Evolutionary conservation across 2,888 invertebrate species (phyloP).

Genomic region (Drosophila yooni): DNA sequence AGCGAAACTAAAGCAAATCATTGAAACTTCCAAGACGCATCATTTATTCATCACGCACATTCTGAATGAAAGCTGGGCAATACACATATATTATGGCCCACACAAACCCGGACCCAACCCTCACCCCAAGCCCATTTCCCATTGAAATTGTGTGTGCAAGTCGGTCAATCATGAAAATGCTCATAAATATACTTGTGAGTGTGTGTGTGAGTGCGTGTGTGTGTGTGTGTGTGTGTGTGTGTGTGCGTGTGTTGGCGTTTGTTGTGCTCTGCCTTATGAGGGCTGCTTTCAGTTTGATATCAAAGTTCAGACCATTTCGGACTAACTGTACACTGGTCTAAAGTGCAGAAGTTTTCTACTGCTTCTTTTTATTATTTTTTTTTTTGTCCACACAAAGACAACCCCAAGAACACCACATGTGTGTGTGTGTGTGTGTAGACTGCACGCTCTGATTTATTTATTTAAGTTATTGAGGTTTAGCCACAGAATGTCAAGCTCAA

Average conservation of each 20-base stretch:
- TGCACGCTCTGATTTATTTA: slow-evolving; percentile 48
- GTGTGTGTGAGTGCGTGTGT: slow-evolving; percentile 32
- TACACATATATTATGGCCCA: slow-evolving; percentile 54
- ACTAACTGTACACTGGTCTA: slow-evolving; percentile 42
- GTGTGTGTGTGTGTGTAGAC: slow-evolving; percentile 22
- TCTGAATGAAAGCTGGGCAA: slow-evolving; percentile 59
- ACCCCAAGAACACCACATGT: slow-evolving; percentile 13
- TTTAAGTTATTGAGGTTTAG: slow-evolving; percentile 41
- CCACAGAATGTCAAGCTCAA: slow-evolving; percentile 43
- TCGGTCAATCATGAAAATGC: slow-evolving; percentile 76
- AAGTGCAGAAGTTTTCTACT: slow-evolving; percentile 50
- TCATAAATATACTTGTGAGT: slow-evolving; percentile 60
- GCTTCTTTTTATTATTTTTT: not conserved
- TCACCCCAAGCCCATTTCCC: not conserved
- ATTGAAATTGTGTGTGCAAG: slow-evolving; percentile 50
- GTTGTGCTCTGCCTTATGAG: slow-evolving; percentile 11
- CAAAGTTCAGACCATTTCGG: slow-evolving; percentile 52
- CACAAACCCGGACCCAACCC: not conserved
- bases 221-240: slow-evolving; percentile 17
- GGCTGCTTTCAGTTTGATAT: slow-evolving; percentile 56
- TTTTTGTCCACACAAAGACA: slow-evolving; percentile 24
- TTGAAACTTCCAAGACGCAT: slow-evolving; percentile 70
- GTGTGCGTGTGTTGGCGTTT: slow-evolving; percentile 35
- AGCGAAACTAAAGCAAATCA: slow-evolving; percentile 69
- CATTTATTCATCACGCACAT: slow-evolving; percentile 78